Evolutionary conservation across 2,797 vertebrate genomes (phyloP).

Genomic region (Echiichthys vipera): DNA sequence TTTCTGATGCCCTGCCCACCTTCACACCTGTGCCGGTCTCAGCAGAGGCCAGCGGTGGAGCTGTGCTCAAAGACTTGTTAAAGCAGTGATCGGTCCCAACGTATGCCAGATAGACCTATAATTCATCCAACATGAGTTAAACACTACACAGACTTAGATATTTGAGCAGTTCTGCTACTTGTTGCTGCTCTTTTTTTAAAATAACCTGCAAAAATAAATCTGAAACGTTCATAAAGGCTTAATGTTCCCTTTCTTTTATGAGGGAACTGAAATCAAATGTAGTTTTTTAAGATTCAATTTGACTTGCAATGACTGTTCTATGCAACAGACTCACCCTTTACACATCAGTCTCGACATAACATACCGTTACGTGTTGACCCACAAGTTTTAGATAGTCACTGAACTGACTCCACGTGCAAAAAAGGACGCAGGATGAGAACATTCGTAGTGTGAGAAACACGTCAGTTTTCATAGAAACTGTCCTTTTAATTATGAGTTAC

Average conservation of each 20-base stretch:
- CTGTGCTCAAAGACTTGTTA: slow-evolving; percentile 93
- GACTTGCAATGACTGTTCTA: slow-evolving; percentile 55
- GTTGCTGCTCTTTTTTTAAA: slow-evolving; percentile 32
- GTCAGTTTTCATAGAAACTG: slow-evolving; percentile 2
- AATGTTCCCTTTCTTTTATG: slow-evolving; percentile 19
- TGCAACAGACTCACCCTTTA: slow-evolving; percentile 69
- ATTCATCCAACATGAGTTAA: slow-evolving; percentile 38
- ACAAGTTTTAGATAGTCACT: not conserved
- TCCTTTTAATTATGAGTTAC: not conserved
- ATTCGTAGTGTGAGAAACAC: not conserved
- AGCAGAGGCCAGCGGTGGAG: slow-evolving; percentile 90
- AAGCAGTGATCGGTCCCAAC: slow-evolving; percentile 85
- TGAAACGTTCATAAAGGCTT: not conserved
- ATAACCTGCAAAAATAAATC: slow-evolving; percentile 35
- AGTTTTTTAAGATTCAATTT: slow-evolving; percentile 10
- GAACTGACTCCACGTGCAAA: not conserved
- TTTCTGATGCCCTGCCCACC: slow-evolving; percentile 91
- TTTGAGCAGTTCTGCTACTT: slow-evolving; percentile 24
- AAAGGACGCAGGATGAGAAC: not conserved
- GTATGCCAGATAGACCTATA: slow-evolving; percentile 79
- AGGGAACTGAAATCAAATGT: not conserved
- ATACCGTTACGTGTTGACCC: slow-evolving; percentile 1
- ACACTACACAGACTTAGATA: slow-evolving; percentile 47
- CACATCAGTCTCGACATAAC: not conserved
- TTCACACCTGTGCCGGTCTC: slow-evolving; percentile 95